phyloP scores from a whole-genome alignment of 2,113 vertebrate genomes.

The Solenodon paradoxus region DNA sequence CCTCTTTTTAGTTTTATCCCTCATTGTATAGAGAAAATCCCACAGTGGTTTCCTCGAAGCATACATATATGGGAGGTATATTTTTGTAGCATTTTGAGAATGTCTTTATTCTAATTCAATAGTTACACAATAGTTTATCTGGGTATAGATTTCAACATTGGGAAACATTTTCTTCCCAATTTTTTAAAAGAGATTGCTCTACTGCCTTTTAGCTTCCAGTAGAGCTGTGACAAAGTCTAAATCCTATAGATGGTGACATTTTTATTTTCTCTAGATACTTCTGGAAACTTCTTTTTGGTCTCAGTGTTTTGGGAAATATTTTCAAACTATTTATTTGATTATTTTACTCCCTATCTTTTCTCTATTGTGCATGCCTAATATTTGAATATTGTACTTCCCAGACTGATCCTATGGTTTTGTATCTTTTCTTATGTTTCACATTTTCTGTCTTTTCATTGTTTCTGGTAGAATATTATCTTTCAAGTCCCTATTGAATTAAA shows the following conservation, averaged over 20 bases:
- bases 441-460: neutral
- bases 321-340: neutral
- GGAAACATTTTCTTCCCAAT: neutral
- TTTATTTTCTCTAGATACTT: neutral
- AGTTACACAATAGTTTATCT: neutral
- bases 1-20: neutral
- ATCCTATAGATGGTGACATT: neutral
- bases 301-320: neutral
- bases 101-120: neutral
- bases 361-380: neutral
- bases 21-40: neutral
- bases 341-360: neutral
- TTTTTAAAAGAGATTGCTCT: neutral
- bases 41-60: neutral
- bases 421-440: neutral
- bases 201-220: neutral
- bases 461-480: neutral
- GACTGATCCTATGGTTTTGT: neutral
- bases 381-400: neutral
- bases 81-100: neutral
- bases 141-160: neutral
- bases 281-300: neutral
- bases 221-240: neutral
- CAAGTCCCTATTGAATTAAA: neutral
- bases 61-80: neutral